Evolutionary conservation across 92 coral and sea anemone species (phyloP).

Genomic region (Epizoanthus stellaris): DNA sequence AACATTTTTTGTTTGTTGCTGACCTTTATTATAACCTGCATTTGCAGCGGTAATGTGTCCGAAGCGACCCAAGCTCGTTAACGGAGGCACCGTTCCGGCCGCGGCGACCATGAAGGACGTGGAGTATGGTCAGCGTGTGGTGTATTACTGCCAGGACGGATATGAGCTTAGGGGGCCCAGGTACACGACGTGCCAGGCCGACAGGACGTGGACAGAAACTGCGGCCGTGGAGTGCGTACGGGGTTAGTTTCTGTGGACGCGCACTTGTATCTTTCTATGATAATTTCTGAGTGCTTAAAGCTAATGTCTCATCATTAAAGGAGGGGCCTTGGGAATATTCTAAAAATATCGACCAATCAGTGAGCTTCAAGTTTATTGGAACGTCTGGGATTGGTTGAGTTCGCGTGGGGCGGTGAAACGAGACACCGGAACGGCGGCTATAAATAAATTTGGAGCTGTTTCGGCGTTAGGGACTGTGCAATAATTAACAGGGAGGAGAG

Average conservation of each 20-base stretch:
- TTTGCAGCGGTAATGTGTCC: slow-evolving; percentile 85
- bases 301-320: too few species aligned
- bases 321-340: too few species aligned
- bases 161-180: slow-evolving; percentile 93
- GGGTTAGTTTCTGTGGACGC: slow-evolving; percentile 55
- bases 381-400: too few species aligned
- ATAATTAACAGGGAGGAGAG: too few species aligned
- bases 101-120: slow-evolving; percentile 81
- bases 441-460: too few species aligned
- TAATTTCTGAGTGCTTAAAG: background rate
- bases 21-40: too few species aligned
- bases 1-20: background rate
- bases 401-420: too few species aligned
- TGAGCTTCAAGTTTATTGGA: too few species aligned
- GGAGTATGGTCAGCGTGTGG: slow-evolving; percentile 94
- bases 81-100: slow-evolving; percentile 87
- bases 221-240: slow-evolving; percentile 81
- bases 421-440: too few species aligned
- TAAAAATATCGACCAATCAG: too few species aligned
- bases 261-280: too few species aligned
- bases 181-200: slow-evolving; percentile 87
- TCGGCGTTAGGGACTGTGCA: too few species aligned
- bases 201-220: slow-evolving; percentile 81
- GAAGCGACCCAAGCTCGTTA: slow-evolving; percentile 55
- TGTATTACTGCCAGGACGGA: slow-evolving; percentile 86